Evolutionary conservation across 2,888 invertebrate genomes (phyloP).

Genomic region (Esperia sulphurella): DNA sequence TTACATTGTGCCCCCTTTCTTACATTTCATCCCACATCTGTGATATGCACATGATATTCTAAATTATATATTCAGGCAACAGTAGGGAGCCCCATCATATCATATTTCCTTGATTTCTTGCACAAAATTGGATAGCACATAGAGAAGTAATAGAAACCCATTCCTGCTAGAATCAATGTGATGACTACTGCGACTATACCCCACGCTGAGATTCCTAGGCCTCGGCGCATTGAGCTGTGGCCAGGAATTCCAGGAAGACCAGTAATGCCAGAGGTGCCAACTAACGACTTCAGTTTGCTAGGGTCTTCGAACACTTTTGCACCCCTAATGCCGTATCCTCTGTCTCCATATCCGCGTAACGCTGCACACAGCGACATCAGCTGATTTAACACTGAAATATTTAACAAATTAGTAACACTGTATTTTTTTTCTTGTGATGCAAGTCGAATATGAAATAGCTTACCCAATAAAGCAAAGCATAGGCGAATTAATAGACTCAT

Average conservation of each 20-base stretch:
- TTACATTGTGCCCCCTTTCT: too few relatives aligned
- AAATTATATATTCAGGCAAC: constrained; percentile 36
- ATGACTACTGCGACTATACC: constrained; percentile 80
- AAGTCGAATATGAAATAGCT: constrained; percentile 21
- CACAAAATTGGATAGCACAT: constrained; percentile 84
- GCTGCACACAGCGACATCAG: constrained; percentile 36
- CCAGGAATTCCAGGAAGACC: constrained; percentile 38
- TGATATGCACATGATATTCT: constrained; percentile 6
- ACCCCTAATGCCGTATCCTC: constrained; percentile 21
- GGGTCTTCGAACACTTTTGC: constrained; percentile 27
- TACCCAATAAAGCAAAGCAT: constrained; percentile 49
- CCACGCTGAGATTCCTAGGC: constrained; percentile 82
- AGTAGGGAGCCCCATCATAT: constrained; percentile 73
- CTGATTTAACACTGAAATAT: constrained; percentile 46
- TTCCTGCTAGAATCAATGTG: constrained; percentile 66
- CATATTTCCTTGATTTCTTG: constrained; percentile 75
- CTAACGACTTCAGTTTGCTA: constrained; percentile 31
- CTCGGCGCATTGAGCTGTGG: constrained; percentile 43
- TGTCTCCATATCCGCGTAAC: constrained; percentile 27
- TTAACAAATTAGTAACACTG: constrained; percentile 30
- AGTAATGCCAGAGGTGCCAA: too few relatives aligned
- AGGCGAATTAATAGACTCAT: constrained; percentile 43
- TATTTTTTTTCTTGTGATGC: constrained; percentile 19
- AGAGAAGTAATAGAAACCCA: constrained; percentile 81
- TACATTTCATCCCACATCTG: neutral